Conservation (phyloP, 2,113 vertebrate genomes). For the Oryzias javanicus region DNA sequence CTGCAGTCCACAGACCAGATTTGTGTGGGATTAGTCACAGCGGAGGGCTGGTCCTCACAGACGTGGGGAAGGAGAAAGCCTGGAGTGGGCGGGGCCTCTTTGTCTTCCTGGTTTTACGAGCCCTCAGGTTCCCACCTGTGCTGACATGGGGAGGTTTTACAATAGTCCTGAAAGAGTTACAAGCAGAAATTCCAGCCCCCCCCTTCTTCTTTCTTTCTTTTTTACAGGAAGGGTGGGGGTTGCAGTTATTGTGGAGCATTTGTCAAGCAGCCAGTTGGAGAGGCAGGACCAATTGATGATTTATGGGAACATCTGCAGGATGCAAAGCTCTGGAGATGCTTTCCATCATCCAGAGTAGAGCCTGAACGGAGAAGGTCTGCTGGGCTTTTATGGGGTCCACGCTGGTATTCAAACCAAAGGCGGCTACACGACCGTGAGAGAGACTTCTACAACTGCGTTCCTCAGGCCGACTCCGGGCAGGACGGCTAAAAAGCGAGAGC, state of each 20-base stretch:
- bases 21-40: constrained; percentile 71
- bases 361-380: constrained; percentile 51
- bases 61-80: constrained; percentile 58
- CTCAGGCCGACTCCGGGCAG: not conserved
- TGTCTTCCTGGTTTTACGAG: constrained; percentile 65
- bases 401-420: constrained; percentile 52
- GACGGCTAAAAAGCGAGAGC: constrained; percentile 5
- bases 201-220: constrained; percentile 16
- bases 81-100: constrained; percentile 37
- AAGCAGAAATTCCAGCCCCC: constrained; percentile 80
- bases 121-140: constrained; percentile 80
- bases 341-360: constrained; percentile 61
- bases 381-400: constrained; percentile 50
- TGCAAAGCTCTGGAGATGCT: constrained; percentile 59
- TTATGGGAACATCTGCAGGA: constrained; percentile 83
- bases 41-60: constrained; percentile 37
- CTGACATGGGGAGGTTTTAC: constrained; percentile 81
- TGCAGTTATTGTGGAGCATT: constrained; percentile 77
- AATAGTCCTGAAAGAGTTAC: constrained; percentile 79
- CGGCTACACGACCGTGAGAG: constrained; percentile 55
- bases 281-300: constrained; percentile 78
- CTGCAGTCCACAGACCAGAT: constrained; percentile 50
- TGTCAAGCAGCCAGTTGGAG: constrained; percentile 82
- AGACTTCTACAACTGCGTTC: constrained; percentile 41
- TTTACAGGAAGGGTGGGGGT: constrained; percentile 68